Conservation (phyloP, 2,113 vertebrate genomes). For the Carassius auratus region DNA sequence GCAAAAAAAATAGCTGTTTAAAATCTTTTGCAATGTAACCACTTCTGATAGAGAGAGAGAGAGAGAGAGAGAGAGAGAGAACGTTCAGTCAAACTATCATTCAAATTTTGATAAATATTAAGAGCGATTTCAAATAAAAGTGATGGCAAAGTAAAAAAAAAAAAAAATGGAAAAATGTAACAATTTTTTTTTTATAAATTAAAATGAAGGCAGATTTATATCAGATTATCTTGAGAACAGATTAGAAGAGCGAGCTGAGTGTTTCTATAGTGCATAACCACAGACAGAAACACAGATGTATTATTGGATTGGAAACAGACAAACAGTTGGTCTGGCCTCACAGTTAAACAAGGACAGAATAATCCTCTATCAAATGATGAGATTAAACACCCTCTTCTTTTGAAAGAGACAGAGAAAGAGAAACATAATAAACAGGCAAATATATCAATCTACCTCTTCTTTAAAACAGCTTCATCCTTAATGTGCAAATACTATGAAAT, state of each 20-base stretch:
- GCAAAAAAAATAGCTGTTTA: not conserved
- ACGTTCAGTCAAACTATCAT: not conserved
- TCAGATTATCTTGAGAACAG: not conserved
- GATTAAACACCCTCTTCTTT: conserved; percentile 51
- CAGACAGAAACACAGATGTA: conserved; percentile 26
- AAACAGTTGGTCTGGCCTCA: conserved; percentile 28
- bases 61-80: too few relatives aligned
- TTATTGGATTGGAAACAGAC: conserved; percentile 14
- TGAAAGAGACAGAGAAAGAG: not conserved
- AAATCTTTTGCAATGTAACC: not conserved
- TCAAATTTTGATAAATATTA: not conserved
- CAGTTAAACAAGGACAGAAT: conserved; percentile 28
- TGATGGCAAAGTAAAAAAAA: not conserved
- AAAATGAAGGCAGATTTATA: not conserved
- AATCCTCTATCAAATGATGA: conserved; percentile 46
- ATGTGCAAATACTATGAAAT: conserved; percentile 5
- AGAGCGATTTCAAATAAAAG: not conserved
- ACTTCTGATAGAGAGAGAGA: not conserved
- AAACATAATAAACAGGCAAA: conserved; percentile 1
- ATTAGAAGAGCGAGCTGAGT: not conserved
- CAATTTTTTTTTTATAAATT: not conserved
- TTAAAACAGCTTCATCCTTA: not conserved
- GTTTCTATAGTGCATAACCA: not conserved
- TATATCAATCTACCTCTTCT: not conserved
- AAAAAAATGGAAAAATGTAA: not conserved